Base-by-base conservation (phyloP, 1,140 invertebrate species). In the Drosophila saltans region DNA sequence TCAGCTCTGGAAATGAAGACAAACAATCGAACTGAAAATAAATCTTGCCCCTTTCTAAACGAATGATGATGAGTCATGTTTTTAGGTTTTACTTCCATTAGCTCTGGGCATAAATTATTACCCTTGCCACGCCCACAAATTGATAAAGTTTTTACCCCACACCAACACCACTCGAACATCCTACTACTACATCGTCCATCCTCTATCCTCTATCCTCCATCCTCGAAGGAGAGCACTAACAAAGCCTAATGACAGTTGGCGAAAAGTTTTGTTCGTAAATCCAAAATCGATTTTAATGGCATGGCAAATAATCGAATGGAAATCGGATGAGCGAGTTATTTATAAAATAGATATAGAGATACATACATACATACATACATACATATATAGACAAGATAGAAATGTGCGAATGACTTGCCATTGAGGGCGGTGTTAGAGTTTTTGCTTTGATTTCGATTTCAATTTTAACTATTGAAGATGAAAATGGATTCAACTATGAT, bases 231-330 rank as follows among this genome's bases (percentile, higher is more conserved):
- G 21, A 52, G 45, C 60, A 28, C 84, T 72, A 85, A 81, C 81
- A 86, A 86, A 72, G 76, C 82, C 82, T 86, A 88, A 88, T 89
- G 84, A 89, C 84, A 89, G 84, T 88, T 89, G 80, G 52, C 59
- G 83, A 78, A 84, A 83, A 88, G 81, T 79, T 88, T 83, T 60
- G 75, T 24, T 57, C 65, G 48, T 52, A 5, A 68, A 72, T 66
- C 64, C 59, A 77, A 88, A 88, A 88, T 89, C 83, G 83, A 88
- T 88, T 88, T 81, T 88, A 88, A 89, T 88, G 80, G 80, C 84
- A 83, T 77, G 67, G 84, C 83, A 88, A 88, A 88, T 88, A 88
- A 88, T 70, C 65, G 68, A 83, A 88, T 83, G 73, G 72, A 79
- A 79, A 79, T 79, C 45, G 45, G 45, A 21, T 52, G 45, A 52